These are phyloP conservation scores for Phataginus tetradactyla DNA, from an alignment of 2,797 vertebrate species.

Conservation along the genomic window DNA sequence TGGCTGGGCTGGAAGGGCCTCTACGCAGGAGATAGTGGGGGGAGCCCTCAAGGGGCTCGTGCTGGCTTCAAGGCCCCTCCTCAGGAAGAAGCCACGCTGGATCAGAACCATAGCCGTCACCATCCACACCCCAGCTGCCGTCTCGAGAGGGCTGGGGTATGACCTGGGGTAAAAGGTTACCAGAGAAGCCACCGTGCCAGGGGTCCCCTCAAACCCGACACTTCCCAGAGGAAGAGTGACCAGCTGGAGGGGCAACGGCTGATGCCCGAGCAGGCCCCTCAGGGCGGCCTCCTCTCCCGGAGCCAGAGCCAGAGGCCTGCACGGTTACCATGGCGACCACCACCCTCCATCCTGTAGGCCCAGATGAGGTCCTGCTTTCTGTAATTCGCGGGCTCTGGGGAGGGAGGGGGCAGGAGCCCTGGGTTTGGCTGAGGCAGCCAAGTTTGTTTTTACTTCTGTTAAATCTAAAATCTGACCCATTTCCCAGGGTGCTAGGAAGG, in stretches of 20 bases:
- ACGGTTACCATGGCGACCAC: constrained; percentile 70
- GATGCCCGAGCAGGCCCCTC: not conserved
- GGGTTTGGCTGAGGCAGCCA: not conserved
- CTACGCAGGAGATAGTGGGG: too few relatives aligned
- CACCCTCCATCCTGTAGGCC: not conserved
- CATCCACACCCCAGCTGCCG: not conserved
- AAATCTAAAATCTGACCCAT: constrained; percentile 57
- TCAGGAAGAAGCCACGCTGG: not conserved
- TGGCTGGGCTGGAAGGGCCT: not conserved
- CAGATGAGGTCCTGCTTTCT: not conserved
- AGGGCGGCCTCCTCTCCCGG: constrained; percentile 53
- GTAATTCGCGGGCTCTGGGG: not conserved
- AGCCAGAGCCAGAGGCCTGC: constrained; percentile 43
- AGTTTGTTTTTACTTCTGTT: constrained; percentile 75
- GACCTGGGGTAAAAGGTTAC: not conserved
- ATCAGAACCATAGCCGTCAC: not conserved
- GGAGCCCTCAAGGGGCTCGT: too few relatives aligned
- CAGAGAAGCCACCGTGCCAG: not conserved
- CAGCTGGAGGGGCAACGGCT: not conserved
- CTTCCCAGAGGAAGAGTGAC: not conserved
- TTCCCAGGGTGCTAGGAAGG: constrained; percentile 22
- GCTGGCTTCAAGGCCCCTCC: not conserved
- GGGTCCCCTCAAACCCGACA: not conserved
- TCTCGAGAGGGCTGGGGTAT: not conserved
- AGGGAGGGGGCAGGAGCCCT: not conserved